phyloP scores from a whole-genome alignment of 2,113 vertebrate genomes.

The Hydrolagus affinis region DNA sequence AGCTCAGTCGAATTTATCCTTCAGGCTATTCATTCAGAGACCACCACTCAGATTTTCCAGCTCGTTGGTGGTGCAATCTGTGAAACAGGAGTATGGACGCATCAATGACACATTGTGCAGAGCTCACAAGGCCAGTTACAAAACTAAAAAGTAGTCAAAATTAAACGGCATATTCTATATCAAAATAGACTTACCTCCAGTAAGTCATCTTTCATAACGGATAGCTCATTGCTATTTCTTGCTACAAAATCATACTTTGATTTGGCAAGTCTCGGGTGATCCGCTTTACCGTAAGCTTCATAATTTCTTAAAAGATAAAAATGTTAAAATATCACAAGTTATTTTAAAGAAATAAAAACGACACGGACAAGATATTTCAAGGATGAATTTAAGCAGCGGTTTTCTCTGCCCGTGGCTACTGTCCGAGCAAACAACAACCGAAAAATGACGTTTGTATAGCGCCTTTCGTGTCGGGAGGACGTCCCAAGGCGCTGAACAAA shows the following conservation, averaged over 20 bases:
- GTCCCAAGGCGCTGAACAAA: too few species aligned
- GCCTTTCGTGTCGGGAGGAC: too few species aligned
- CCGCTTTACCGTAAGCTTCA: conserved; percentile 53
- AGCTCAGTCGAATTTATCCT: background rate
- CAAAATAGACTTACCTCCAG: conserved; percentile 68
- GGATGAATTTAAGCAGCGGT: too few species aligned
- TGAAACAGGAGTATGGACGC: background rate
- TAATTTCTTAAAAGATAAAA: conserved; percentile 56
- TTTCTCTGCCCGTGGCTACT: too few species aligned
- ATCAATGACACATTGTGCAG: background rate
- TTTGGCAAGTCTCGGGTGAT: conserved; percentile 74
- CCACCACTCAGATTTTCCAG: background rate
- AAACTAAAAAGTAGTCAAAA: background rate
- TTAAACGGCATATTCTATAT: background rate
- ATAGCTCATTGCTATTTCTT: conserved; percentile 85
- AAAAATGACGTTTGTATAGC: too few species aligned
- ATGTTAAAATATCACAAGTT: background rate
- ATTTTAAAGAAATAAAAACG: too few species aligned
- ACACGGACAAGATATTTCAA: too few species aligned
- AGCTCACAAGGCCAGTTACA: too few species aligned
- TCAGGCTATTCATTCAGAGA: background rate
- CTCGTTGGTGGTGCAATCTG: background rate
- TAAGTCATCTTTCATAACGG: conserved; percentile 80
- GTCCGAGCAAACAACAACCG: too few species aligned
- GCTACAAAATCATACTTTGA: conserved; percentile 89